Conservation (phyloP, 2,113 vertebrate species). For the Myiopsitta monachus region DNA sequence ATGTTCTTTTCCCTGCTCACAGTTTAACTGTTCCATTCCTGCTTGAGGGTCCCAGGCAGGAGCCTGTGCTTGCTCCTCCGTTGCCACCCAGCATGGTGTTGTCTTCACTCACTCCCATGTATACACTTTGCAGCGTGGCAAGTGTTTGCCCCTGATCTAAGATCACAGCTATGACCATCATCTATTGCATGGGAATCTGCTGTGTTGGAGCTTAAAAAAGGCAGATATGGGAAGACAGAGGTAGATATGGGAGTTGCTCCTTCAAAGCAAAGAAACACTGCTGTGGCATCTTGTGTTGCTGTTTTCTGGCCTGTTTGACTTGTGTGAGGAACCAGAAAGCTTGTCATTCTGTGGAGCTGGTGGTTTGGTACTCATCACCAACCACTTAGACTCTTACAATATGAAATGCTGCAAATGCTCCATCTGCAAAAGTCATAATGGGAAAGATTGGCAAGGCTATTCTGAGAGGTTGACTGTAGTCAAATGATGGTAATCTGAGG, state of each 20-base stretch:
- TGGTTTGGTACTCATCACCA: not conserved
- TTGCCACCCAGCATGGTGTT: not conserved
- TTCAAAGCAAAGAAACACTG: not conserved
- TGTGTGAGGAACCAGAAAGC: not conserved
- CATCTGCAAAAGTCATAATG: not conserved
- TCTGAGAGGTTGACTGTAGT: not conserved
- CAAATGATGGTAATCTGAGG: not conserved
- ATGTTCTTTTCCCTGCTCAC: not conserved
- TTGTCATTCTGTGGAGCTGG: not conserved
- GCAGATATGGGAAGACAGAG: not conserved
- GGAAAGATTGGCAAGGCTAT: not conserved
- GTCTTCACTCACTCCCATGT: not conserved
- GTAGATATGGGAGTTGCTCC: not conserved
- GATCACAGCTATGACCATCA: not conserved
- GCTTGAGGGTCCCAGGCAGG: not conserved
- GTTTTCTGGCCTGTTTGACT: not conserved
- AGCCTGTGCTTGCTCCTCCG: not conserved
- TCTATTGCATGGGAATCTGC: not conserved
- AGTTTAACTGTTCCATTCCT: not conserved
- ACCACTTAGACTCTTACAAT: not conserved
- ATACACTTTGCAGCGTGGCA: not conserved
- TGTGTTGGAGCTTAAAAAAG: fast-evolving
- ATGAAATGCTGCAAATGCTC: not conserved
- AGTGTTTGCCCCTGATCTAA: not conserved
- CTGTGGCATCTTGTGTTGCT: not conserved